These are phyloP conservation scores for Serrognathus titanus DNA, from an alignment of 2,888 invertebrate genomes.

Conservation along the genomic window DNA sequence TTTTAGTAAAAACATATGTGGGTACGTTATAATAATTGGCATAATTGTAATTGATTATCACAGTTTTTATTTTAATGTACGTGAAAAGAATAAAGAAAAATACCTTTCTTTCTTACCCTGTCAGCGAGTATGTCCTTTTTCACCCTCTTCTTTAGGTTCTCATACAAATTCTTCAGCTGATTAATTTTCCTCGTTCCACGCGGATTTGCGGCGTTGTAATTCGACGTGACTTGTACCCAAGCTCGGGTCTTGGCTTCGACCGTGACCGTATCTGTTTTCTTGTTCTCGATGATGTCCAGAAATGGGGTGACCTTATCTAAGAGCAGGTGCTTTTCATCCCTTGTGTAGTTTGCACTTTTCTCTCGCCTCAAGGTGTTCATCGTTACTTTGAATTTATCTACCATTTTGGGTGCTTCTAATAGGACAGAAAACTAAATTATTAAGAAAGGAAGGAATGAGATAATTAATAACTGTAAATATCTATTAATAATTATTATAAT, in stretches of 20 bases:
- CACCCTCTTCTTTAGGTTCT: conserved; percentile 12
- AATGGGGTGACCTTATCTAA: conserved; percentile 10
- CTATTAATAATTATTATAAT: no score
- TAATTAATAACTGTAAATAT: no score
- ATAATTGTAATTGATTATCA: no score
- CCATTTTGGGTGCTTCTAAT: background rate
- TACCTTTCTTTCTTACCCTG: background rate
- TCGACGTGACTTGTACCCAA: conserved; percentile 8
- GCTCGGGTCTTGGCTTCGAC: conserved; percentile 6
- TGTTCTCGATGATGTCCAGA: conserved; percentile 13
- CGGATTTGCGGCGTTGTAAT: conserved; percentile 6
- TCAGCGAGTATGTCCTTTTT: conserved; percentile 5
- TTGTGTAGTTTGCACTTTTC: conserved; percentile 12
- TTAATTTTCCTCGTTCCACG: conserved; percentile 7
- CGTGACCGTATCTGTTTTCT: conserved; percentile 11
- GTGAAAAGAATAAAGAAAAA: no score
- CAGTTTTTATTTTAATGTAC: no score
- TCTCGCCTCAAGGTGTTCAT: background rate
- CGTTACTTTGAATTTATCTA: background rate
- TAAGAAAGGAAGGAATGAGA: no score
- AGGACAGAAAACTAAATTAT: background rate
- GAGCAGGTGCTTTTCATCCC: conserved; percentile 12
- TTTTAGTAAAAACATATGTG: no score
- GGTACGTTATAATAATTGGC: no score
- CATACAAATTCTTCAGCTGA: conserved; percentile 14